Conservation (phyloP, 1,140 invertebrate species). For the Bactericera cockerelli region DNA sequence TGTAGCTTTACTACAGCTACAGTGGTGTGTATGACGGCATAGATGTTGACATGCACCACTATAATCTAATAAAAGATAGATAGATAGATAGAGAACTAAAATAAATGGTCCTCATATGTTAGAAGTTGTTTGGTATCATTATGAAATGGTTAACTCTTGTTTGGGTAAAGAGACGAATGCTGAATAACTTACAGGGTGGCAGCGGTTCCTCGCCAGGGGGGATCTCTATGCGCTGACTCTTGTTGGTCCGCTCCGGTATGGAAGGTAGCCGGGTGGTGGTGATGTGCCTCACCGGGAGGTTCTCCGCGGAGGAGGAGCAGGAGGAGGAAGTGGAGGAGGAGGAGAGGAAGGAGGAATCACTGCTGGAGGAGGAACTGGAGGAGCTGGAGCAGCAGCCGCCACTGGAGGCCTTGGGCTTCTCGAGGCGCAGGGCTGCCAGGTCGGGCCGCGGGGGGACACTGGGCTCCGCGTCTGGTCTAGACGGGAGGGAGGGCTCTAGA, state of each 20-base stretch:
- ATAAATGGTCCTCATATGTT: too few species aligned
- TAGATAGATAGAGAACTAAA: too few species aligned
- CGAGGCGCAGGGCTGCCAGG: slow-evolving; percentile 14
- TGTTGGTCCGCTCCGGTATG: slow-evolving; percentile 52
- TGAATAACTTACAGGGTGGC: slow-evolving; percentile 49
- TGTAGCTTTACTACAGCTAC: too few species aligned
- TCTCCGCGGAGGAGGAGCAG: slow-evolving; percentile 11
- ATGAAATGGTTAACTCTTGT: too few species aligned
- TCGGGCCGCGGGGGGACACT: slow-evolving; percentile 13
- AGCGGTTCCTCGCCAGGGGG: slow-evolving; percentile 57
- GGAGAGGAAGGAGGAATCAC: background rate
- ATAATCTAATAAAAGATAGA: too few species aligned
- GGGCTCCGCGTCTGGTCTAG: slow-evolving; percentile 22
- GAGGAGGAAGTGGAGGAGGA: slow-evolving; percentile 16
- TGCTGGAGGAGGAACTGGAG: slow-evolving; percentile 20
- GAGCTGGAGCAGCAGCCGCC: slow-evolving; percentile 17
- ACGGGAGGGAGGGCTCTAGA: background rate
- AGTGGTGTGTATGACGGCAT: too few species aligned
- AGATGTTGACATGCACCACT: too few species aligned
- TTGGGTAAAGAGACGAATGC: too few species aligned
- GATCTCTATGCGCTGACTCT: slow-evolving; percentile 43
- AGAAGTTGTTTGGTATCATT: too few species aligned
- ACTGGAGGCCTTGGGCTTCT: slow-evolving; percentile 13
- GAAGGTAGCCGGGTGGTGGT: slow-evolving; percentile 60
- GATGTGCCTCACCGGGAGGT: slow-evolving; percentile 48